A percentile compares a stretch with the other conserved stretches of the same genome.
Conservation (phyloP, 2,113 vertebrate species). For the Saccopteryx leptura region DNA sequence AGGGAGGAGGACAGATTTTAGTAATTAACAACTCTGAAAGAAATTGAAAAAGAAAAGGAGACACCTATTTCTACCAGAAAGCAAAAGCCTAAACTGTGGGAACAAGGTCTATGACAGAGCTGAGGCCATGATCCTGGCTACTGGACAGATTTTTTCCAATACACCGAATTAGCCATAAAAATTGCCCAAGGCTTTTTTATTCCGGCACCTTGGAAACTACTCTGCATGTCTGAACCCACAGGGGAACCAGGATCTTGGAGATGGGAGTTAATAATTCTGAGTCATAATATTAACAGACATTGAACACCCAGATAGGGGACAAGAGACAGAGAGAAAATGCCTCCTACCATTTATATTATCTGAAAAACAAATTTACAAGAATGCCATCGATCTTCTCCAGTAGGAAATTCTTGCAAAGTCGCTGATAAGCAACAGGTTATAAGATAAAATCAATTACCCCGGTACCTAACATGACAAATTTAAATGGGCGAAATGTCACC, state of each 20-base stretch:
- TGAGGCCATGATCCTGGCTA: neutral
- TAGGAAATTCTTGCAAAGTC: neutral
- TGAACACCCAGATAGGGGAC: neutral
- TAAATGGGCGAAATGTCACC: neutral
- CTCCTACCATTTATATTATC: neutral
- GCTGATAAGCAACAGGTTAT: neutral
- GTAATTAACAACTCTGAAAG: neutral
- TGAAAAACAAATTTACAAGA: conserved; percentile 13
- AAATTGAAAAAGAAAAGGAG: neutral
- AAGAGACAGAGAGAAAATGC: neutral
- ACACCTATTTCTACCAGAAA: neutral
- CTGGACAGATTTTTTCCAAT: conserved; percentile 9
- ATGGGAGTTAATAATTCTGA: conserved; percentile 27
- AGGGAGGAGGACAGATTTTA: neutral
- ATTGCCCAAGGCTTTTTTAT: neutral
- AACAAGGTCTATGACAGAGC: neutral
- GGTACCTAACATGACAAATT: neutral
- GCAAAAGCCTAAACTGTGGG: neutral
- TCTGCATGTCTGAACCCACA: neutral
- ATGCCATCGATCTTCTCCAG: neutral
- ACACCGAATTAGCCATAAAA: neutral
- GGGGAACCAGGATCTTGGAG: neutral
- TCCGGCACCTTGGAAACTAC: neutral
- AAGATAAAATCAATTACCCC: conserved; percentile 39
- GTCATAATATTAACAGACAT: conserved; percentile 5